phyloP scores from a whole-genome alignment of 2,113 vertebrate genomes.

The Sinocyclocheilus rhinocerous region DNA sequence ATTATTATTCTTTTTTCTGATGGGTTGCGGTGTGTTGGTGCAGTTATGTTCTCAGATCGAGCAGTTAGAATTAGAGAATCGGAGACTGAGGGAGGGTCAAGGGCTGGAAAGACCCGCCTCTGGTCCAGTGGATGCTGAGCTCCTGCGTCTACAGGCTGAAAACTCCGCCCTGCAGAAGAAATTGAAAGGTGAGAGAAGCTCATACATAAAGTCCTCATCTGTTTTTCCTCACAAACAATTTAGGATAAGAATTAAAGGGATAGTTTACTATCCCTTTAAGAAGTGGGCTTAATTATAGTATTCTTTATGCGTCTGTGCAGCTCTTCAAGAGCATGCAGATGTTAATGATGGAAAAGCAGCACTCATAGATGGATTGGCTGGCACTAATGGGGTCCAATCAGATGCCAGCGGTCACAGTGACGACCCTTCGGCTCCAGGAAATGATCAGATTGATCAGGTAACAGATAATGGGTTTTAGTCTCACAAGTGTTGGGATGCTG shows the following conservation, averaged over 20 bases:
- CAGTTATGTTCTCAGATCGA: conserved; percentile 91
- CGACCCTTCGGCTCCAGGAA: conserved; percentile 52
- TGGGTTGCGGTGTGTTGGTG: not conserved
- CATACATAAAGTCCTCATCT: not conserved
- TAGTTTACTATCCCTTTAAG: not conserved
- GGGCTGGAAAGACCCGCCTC: conserved; percentile 33
- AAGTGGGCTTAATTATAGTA: not conserved
- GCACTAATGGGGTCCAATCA: conserved; percentile 64
- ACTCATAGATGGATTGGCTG: conserved; percentile 37
- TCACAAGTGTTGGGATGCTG: not conserved
- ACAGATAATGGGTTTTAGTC: conserved; percentile 37
- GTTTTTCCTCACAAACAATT: not conserved
- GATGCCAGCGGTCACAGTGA: conserved; percentile 57
- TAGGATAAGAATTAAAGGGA: not conserved
- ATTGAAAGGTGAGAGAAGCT: conserved; percentile 74
- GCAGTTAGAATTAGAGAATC: conserved; percentile 85
- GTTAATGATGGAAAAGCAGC: conserved; percentile 42
- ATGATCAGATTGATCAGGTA: conserved; percentile 66
- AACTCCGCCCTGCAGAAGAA: conserved; percentile 85
- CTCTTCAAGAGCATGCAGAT: conserved; percentile 75
- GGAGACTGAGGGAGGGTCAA: conserved; percentile 72
- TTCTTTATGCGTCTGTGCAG: conserved; percentile 63
- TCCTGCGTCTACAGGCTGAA: conserved; percentile 85
- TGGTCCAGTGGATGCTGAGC: conserved; percentile 74
- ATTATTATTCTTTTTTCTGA: not conserved